Conservation (phyloP, 2,888 invertebrate species). For the Drosophila nigritarsus region DNA sequence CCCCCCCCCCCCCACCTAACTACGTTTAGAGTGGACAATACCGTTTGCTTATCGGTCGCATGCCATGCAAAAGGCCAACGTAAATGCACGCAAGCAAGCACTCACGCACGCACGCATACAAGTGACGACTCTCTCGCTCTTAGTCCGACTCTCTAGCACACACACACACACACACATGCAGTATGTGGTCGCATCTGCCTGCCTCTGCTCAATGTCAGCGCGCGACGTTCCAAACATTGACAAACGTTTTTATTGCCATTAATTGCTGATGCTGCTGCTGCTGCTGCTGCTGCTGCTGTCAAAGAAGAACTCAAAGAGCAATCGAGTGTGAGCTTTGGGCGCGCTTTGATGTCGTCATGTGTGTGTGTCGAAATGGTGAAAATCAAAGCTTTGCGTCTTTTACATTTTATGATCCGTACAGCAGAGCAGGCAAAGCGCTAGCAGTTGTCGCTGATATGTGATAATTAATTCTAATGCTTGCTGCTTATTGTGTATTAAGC, state of each 20-base stretch:
- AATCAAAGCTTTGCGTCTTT: conserved; percentile 38
- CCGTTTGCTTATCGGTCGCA: conserved; percentile 67
- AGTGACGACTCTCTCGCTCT: conserved; percentile 5
- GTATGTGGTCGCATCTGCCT: conserved; percentile 1
- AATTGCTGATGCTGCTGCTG: conserved; percentile 27
- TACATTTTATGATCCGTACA: conserved; percentile 16
- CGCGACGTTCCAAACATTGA: conserved; percentile 43
- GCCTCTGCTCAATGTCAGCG: conserved; percentile 46
- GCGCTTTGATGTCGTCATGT: conserved; percentile 44
- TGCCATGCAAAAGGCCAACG: conserved; percentile 40
- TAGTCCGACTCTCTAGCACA: not conserved
- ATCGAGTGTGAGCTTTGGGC: conserved; percentile 26
- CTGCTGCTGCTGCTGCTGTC: conserved; percentile 21
- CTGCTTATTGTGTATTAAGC: not conserved
- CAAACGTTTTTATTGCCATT: conserved; percentile 60
- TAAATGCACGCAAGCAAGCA: conserved; percentile 13
- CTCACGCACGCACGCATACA: conserved; percentile 3
- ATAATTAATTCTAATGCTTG: conserved; percentile 16
- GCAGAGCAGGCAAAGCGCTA: not conserved
- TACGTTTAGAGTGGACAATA: conserved; percentile 54
- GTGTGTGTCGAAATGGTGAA: conserved; percentile 28
- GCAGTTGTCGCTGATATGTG: conserved; percentile 13
- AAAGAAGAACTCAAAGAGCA: conserved; percentile 37
- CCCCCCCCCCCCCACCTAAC: not conserved
- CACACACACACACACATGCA: not conserved